Percentiles rank a stretch among this genome's conserved stretches.
phyloP scores from a whole-genome alignment of 2,797 vertebrate species.

The Pseudochaenichthys georgianus region DNA sequence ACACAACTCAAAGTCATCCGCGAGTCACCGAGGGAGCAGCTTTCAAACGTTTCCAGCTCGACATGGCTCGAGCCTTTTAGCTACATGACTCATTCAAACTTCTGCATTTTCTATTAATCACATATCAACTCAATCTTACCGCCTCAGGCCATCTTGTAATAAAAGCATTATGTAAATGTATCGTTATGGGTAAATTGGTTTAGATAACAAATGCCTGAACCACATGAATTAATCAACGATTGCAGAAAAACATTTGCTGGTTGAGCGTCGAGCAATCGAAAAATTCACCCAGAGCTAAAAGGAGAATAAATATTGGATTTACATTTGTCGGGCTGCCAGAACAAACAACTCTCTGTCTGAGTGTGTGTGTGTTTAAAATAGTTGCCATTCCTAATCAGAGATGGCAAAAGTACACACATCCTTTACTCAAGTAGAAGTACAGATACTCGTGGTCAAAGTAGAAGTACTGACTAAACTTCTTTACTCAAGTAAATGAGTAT shows the following conservation, averaged over 20 bases:
- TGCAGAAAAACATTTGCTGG: constrained; percentile 6
- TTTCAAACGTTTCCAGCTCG: constrained; percentile 41
- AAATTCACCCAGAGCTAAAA: constrained; percentile 1
- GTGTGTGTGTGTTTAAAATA: background rate
- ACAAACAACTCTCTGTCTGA: background rate
- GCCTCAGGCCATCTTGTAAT: constrained; percentile 6
- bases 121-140: constrained; percentile 23
- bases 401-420: no score
- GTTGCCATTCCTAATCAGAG: background rate
- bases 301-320: constrained; percentile 30
- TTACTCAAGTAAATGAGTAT: no score
- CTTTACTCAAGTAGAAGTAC: no score
- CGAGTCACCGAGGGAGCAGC: constrained; percentile 45
- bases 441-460: no score
- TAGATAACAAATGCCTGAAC: constrained; percentile 25
- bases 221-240: background rate
- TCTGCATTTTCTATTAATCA: constrained; percentile 44
- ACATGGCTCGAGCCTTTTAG: constrained; percentile 35
- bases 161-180: constrained; percentile 34
- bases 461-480: no score
- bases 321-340: constrained; percentile 30
- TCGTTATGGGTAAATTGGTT: no score
- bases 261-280: background rate
- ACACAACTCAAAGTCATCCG: constrained; percentile 28
- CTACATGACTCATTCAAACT: constrained; percentile 43